Evolutionary conservation across 2,113 vertebrate species (phyloP).

Genomic region (Setophaga kirtlandii): DNA sequence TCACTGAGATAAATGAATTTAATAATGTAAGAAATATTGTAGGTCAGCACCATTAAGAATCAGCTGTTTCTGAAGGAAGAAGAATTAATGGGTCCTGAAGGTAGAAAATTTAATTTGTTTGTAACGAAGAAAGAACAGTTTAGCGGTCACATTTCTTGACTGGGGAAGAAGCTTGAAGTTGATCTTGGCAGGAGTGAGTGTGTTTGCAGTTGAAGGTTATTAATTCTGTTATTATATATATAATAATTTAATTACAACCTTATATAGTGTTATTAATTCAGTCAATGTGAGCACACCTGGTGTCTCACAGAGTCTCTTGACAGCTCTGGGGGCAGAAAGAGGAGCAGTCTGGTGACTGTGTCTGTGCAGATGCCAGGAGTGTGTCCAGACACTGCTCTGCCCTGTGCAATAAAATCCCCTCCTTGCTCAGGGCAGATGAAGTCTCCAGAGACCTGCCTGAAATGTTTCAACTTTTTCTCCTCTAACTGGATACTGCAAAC

Average conservation of each 20-base stretch:
- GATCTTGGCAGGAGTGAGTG: neutral
- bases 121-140: neutral
- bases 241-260: too few species aligned
- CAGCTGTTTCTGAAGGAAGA: neutral
- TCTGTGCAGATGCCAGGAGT: neutral
- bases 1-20: neutral
- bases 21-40: neutral
- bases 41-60: neutral
- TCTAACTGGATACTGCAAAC: neutral
- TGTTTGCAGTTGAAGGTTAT: neutral
- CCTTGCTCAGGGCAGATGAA: neutral
- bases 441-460: neutral
- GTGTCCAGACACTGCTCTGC: neutral
- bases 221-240: neutral
- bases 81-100: neutral
- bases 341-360: neutral
- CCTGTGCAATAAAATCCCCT: neutral
- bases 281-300: neutral
- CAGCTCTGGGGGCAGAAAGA: neutral
- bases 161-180: neutral
- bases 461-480: neutral
- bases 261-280: neutral
- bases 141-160: neutral
- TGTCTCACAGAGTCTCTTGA: neutral
- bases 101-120: neutral